A percentile compares a stretch with the other conserved stretches of the same genome.
Conservation (phyloP, 2,888 invertebrate genomes). For the Drosophila cognata region DNA sequence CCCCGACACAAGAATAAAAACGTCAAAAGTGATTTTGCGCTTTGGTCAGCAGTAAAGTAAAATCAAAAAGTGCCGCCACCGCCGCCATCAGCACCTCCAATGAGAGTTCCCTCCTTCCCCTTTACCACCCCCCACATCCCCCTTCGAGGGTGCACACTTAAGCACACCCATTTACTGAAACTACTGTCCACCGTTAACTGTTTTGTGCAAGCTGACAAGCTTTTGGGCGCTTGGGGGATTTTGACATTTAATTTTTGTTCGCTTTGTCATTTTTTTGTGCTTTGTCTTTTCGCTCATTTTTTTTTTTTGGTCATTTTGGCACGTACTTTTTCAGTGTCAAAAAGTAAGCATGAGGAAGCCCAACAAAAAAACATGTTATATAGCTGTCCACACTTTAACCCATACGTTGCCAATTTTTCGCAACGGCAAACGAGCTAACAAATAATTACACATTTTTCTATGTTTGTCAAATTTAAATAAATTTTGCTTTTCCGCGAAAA, state of each 20-base stretch:
- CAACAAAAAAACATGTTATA: constrained; percentile 4
- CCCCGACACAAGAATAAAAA: constrained; percentile 76
- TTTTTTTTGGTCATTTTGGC: constrained; percentile 63
- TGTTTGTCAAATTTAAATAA: background rate
- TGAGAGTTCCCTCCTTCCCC: constrained; percentile 5
- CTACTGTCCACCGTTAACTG: constrained; percentile 62
- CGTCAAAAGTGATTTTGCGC: constrained; percentile 82
- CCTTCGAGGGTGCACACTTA: background rate
- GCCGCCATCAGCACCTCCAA: constrained; percentile 64
- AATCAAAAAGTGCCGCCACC: constrained; percentile 72
- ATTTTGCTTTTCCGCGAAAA: background rate
- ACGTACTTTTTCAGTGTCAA: constrained; percentile 45
- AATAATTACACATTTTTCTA: background rate
- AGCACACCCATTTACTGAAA: constrained; percentile 9
- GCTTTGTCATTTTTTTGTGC: constrained; percentile 11
- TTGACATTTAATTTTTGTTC: constrained; percentile 60
- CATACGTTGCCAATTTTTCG: constrained; percentile 10
- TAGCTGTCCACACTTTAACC: constrained; percentile 46
- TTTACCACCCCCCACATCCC: background rate
- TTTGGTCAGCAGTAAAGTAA: constrained; percentile 68
- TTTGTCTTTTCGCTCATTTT: constrained; percentile 30
- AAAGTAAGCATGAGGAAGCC: constrained; percentile 31
- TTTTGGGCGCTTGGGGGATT: constrained; percentile 59
- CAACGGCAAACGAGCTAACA: background rate
- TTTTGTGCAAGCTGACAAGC: constrained; percentile 63